Evolutionary conservation across 2,113 vertebrate genomes (phyloP), one percentile per base, ranked within the genome.

Genomic region (Myotis brandtii): DNA sequence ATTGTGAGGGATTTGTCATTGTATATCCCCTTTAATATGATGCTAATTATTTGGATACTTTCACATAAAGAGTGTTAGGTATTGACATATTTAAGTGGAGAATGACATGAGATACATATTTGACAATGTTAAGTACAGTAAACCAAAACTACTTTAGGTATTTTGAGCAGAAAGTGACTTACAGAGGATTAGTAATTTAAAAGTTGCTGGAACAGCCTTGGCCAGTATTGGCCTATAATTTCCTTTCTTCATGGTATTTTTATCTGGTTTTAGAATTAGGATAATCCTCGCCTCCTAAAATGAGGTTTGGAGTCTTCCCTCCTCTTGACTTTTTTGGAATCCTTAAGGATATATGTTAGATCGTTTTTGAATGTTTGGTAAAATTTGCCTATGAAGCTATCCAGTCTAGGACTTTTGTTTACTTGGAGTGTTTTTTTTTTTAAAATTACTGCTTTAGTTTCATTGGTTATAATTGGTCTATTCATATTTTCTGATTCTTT

Each of bases 111-210:
- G 59, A 80, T 43, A 17, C 52, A 20, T 21, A 37, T 52, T 43
- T 48, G 4, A 46, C 21, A 80, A 73, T 3, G 13, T 52, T 90
- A 73, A 50, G 30, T 27, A 66, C 13, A 86, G 83, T 27, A 94
- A 91, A 69, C 25, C 40, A 86, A 94, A 83, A 82, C 69, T 56
- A 43, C 21, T 79, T 79, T 54, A 43, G 34, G 9, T 93, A 48
- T 91, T 94, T 82, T 80, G 56, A 84, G 37, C 37, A 92, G 52
- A 89, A 86, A 66, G 30, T 34, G 23, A 92, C 72, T 66, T 93
- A 94, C 5, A 92, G 32, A 76, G 32, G 34, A 83, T 50, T 94
- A 40, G 20, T 84, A 89, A 96, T 64, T 96, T 66, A 73, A 82
- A 95, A 84, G 50, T 23, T 30, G 23, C 59, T 92, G 32, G 21